Evolutionary conservation across 2,888 invertebrate species (phyloP), one percentile per base, ranked within the genome.

Genomic region (Agrochola lota): DNA sequence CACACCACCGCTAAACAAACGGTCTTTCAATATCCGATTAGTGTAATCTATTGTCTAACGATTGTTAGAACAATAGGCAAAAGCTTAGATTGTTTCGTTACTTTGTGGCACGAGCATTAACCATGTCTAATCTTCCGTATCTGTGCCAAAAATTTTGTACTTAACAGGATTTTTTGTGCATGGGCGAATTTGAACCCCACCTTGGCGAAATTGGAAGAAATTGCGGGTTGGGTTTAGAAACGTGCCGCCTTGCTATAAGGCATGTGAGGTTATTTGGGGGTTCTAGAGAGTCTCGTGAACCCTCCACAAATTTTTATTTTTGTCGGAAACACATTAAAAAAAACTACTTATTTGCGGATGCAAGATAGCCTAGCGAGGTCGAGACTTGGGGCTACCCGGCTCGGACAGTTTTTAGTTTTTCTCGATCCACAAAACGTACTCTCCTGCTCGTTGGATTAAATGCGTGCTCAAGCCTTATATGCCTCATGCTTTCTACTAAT

Each of bases 31-130:
- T 83, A 88, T 77, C 70, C 78, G 82, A 81, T 86, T 80, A 85
- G 66, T 77, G 71, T 77, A 78, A 82, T 79, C 82, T 81, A 81
- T 88, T 88, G 87, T 89, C 84, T 84, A 63, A 63, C 76, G 49
- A 82, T 81, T 66, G 66, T 63, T 59, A 69, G 40, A 78, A 91
- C 91, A 91, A 91, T 90, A 80, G 77, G 85, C 80, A 85, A 86
- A 85, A 86, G 78, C 71, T 77, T 57, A 67, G 26, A 81, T 77
- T 75, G 81, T 84, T 80, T 82, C 71, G 72, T 80, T 84, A 80
- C 71, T 78, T 87, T 77, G 77, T 85, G 75, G 81, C 82, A 84
- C 85, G 35, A 80, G 81, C 35, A 77, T 46, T 84, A 78, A 71
- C 86, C 88, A 83, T 90, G 83, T 78, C 87, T 82, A 89, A 91